phyloP scores from a whole-genome alignment of 1,140 invertebrate species.

The Temnothorax longispinosus region DNA sequence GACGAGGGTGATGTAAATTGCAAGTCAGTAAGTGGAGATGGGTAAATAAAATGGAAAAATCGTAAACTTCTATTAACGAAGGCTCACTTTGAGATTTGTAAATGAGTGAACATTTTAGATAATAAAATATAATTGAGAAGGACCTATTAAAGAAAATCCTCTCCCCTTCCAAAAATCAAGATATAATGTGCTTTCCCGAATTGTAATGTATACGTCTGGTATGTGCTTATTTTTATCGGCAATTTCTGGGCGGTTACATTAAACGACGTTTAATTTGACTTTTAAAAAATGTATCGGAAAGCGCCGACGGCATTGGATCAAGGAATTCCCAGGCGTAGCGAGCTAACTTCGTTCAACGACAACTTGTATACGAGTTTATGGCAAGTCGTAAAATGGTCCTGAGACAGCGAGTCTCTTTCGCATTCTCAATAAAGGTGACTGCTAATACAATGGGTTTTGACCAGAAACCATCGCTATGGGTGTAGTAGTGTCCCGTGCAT shows the following conservation, averaged over 20 bases:
- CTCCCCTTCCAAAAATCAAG: not conserved
- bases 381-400: conserved; percentile 56
- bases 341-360: conserved; percentile 22
- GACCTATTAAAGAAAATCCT: not conserved
- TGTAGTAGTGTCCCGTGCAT: not conserved
- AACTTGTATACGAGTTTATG: conserved; percentile 53
- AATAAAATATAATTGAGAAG: not conserved
- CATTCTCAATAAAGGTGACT: conserved; percentile 57
- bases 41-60: not conserved
- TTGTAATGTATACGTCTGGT: not conserved
- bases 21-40: not conserved
- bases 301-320: not conserved
- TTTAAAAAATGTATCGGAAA: conserved; percentile 15
- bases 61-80: conserved; percentile 4
- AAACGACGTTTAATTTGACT: conserved; percentile 19
- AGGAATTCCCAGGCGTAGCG: conserved; percentile 21
- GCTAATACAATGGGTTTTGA: conserved; percentile 57
- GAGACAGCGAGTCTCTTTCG: conserved; percentile 55
- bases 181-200: not conserved
- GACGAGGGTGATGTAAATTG: not conserved
- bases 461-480: conserved; percentile 5
- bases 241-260: not conserved
- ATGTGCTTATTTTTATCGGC: not conserved
- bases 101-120: not conserved
- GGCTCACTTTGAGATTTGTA: not conserved